A percentile compares a stretch with the other conserved stretches of the same genome.
phyloP scores from a whole-genome alignment of 1,140 invertebrate species.

The Cydia strobilella region DNA sequence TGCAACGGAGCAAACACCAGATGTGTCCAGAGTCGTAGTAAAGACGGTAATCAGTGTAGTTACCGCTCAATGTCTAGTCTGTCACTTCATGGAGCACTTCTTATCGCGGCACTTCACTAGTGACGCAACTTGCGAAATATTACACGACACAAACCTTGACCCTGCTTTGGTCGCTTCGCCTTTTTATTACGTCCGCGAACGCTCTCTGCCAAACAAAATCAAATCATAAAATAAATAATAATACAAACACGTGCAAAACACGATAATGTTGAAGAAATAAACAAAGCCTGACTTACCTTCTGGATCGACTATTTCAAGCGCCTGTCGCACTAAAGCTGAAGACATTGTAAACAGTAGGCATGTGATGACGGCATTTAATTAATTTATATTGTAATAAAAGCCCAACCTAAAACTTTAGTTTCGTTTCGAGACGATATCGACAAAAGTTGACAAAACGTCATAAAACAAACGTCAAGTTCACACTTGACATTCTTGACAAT shows the following conservation, averaged over 20 bases:
- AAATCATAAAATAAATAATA: constrained; percentile 12
- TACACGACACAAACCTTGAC: constrained; percentile 29
- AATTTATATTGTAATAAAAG: constrained; percentile 39
- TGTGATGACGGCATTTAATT: constrained; percentile 55
- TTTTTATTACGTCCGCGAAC: constrained; percentile 36
- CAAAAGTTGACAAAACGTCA: background rate
- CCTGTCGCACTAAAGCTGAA: constrained; percentile 75
- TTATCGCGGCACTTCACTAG: background rate
- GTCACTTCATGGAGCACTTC: background rate
- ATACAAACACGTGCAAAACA: constrained; percentile 36
- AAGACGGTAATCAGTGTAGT: background rate
- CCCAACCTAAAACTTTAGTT: constrained; percentile 44
- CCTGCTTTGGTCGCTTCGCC: constrained; percentile 36
- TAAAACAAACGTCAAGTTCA: constrained; percentile 33
- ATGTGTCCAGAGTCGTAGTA: background rate
- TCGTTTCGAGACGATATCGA: background rate
- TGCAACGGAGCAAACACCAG: background rate
- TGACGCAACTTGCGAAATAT: constrained; percentile 25
- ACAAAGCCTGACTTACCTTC: constrained; percentile 52
- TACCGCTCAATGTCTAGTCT: constrained; percentile 5
- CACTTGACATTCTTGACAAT: background rate
- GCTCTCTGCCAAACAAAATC: constrained; percentile 38
- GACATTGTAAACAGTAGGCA: constrained; percentile 67
- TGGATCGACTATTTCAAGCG: constrained; percentile 74
- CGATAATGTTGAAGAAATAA: background rate